These are phyloP conservation scores for Dendrocincla tyrannina DNA, from an alignment of 2,797 vertebrate genomes.

Conservation along the genomic window DNA sequence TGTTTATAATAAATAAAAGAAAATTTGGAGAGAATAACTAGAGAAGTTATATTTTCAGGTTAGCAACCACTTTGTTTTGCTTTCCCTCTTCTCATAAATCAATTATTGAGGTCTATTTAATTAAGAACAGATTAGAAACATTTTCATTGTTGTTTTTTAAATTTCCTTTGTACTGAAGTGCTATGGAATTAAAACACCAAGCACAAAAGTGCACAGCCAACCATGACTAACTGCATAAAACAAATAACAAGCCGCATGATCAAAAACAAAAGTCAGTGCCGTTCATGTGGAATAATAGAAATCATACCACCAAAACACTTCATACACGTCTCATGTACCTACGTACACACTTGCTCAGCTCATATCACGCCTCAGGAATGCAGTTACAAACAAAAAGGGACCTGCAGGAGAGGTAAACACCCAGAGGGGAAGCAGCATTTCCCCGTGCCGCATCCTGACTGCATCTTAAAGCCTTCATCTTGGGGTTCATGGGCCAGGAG, in stretches of 20 bases:
- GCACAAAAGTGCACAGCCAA: constrained; percentile 55
- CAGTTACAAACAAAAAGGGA: neutral
- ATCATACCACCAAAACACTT: constrained; percentile 37
- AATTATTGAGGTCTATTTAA: constrained; percentile 69
- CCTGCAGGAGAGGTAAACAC: neutral
- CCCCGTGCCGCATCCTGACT: neutral
- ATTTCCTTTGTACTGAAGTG: constrained; percentile 67
- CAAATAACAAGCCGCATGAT: constrained; percentile 57
- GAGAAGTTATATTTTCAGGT: neutral
- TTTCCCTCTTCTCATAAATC: constrained; percentile 63
- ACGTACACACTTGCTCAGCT: neutral
- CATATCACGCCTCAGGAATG: neutral
- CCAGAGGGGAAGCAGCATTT: neutral
- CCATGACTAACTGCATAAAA: constrained; percentile 61
- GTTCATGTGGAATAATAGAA: constrained; percentile 41
- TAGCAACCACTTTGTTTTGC: constrained; percentile 26
- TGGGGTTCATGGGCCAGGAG: accelerated
- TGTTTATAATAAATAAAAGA: neutral
- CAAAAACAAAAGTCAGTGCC: constrained; percentile 64
- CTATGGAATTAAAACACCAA: constrained; percentile 67
- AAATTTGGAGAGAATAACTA: neutral
- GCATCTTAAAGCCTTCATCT: neutral
- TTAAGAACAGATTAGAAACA: constrained; percentile 74
- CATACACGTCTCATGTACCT: neutral
- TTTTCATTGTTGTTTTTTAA: constrained; percentile 66